Conservation (phyloP, 1,140 invertebrate genomes). For the Pseudoatta argentina region DNA sequence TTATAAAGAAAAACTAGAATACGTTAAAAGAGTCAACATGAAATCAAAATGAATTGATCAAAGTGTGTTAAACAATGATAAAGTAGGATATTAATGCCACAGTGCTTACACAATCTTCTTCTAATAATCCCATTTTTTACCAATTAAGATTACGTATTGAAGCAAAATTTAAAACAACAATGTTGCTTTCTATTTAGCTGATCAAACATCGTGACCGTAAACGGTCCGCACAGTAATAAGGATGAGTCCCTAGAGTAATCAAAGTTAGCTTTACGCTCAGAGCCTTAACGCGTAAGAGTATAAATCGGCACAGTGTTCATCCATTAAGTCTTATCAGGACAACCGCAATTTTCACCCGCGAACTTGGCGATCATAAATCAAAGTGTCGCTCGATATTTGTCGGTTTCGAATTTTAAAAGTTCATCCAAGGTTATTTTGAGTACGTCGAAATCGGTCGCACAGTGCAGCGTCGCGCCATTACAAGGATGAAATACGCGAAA, state of each 20-base stretch:
- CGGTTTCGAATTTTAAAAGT: conserved; percentile 56
- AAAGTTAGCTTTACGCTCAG: conserved; percentile 12
- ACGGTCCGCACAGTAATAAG: neutral
- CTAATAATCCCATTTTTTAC: neutral
- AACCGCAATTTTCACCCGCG: conserved; percentile 46
- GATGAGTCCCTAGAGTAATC: neutral
- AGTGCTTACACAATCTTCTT: neutral
- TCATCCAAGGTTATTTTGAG: conserved; percentile 42
- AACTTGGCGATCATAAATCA: conserved; percentile 55
- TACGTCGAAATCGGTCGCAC: neutral
- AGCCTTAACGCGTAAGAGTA: conserved; percentile 2
- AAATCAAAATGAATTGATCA: neutral
- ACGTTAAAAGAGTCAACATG: neutral
- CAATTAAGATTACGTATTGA: neutral
- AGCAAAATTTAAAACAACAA: neutral
- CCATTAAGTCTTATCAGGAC: conserved; percentile 52
- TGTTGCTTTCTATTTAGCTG: neutral
- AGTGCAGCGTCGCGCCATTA: neutral
- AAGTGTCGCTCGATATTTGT: conserved; percentile 44
- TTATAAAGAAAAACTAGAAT: neutral
- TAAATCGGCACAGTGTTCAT: conserved; percentile 46
- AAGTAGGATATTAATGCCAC: neutral
- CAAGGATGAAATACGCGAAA: neutral
- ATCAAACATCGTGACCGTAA: neutral
- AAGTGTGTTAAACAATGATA: neutral